Percentiles rank a stretch among this genome's conserved stretches.
These are phyloP conservation scores for Eufriesea mexicana DNA, from an alignment of 1,140 invertebrate species.

Conservation along the genomic window DNA sequence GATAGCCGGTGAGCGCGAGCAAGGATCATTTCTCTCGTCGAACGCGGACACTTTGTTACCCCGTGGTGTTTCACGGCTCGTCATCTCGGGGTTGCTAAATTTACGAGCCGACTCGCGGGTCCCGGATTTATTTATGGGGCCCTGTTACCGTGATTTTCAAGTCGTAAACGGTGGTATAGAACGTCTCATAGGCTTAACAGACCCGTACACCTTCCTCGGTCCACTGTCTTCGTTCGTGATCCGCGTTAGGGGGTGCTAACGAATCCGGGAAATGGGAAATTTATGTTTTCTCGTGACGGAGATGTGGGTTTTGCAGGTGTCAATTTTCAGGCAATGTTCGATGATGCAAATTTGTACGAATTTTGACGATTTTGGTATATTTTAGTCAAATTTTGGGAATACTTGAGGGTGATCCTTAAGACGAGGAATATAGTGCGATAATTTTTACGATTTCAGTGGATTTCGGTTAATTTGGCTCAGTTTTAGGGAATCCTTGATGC, in stretches of 20 bases:
- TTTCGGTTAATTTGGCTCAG: too few relatives aligned
- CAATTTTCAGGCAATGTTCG: too few relatives aligned
- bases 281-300: too few relatives aligned
- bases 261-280: not conserved
- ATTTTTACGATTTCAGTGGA: too few relatives aligned
- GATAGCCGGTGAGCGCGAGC: not conserved
- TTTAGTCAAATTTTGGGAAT: too few relatives aligned
- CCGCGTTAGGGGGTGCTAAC: not conserved
- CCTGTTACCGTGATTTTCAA: not conserved
- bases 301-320: too few relatives aligned
- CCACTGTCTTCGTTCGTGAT: not conserved
- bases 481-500: too few relatives aligned
- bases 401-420: too few relatives aligned
- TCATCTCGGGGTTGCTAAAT: not conserved
- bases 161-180: not conserved
- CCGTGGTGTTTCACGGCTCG: not conserved
- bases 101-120: not conserved
- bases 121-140: not conserved
- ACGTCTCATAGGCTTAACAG: not conserved
- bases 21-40: not conserved
- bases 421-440: too few relatives aligned
- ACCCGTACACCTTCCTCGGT: too few relatives aligned
- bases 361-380: too few relatives aligned
- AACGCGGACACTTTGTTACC: not conserved
- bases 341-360: too few relatives aligned